phyloP scores from a whole-genome alignment of 1,140 invertebrate genomes.

The Musca vetustissima region DNA sequence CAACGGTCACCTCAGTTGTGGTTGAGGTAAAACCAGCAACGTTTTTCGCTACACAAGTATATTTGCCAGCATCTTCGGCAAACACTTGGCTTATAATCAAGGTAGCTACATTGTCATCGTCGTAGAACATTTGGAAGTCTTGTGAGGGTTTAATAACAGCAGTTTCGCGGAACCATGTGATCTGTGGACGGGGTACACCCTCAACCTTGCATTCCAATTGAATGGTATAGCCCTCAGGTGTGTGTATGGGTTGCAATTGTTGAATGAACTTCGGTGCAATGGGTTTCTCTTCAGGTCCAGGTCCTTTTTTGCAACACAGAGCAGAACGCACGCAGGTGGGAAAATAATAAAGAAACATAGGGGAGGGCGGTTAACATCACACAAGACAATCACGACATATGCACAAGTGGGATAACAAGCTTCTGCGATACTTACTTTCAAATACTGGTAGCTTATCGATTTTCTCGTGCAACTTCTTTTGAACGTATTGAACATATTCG shows the following conservation, averaged over 20 bases:
- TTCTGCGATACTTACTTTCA: slow-evolving; percentile 77
- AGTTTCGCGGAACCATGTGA: slow-evolving; percentile 93
- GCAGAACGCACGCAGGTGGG: slow-evolving; percentile 33
- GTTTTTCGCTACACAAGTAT: slow-evolving; percentile 96
- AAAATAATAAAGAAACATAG: slow-evolving; percentile 24
- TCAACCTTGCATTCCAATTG: slow-evolving; percentile 90
- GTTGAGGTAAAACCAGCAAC: slow-evolving; percentile 89
- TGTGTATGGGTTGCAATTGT: slow-evolving; percentile 80
- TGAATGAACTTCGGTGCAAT: slow-evolving; percentile 82
- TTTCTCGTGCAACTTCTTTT: slow-evolving; percentile 86
- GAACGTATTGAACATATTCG: slow-evolving; percentile 79
- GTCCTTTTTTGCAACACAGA: slow-evolving; percentile 62
- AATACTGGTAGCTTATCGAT: slow-evolving; percentile 89
- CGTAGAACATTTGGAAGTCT: slow-evolving; percentile 91
- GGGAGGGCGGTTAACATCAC: slow-evolving; percentile 5
- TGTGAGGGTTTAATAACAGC: slow-evolving; percentile 87
- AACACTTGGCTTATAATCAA: slow-evolving; percentile 94
- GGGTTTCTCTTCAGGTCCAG: slow-evolving; percentile 73
- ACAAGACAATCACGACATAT: background rate
- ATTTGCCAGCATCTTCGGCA: slow-evolving; percentile 94
- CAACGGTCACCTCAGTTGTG: slow-evolving; percentile 85
- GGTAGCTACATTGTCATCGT: slow-evolving; percentile 88
- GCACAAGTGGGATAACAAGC: background rate
- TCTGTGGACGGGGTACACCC: slow-evolving; percentile 84
- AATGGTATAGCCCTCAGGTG: slow-evolving; percentile 82